Percentiles rank a stretch among this genome's conserved stretches.
Conservation (phyloP, 2,888 invertebrate genomes). For the Eupithecia dodoneata region DNA sequence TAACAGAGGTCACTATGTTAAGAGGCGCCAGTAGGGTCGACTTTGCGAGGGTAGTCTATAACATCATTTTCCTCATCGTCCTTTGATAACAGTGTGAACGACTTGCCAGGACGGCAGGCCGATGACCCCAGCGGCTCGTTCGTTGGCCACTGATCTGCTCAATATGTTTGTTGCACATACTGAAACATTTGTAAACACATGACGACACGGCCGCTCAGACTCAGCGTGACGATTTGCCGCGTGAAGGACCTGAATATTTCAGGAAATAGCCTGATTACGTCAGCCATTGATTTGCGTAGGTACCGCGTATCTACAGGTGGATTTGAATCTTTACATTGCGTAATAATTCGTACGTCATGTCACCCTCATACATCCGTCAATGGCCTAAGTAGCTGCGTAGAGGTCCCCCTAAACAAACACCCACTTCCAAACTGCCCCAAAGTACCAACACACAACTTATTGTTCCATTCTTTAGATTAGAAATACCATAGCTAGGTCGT, state of each 20-base stretch:
- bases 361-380: neutral
- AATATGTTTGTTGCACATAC: slow-evolving; percentile 17
- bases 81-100: slow-evolving; percentile 45
- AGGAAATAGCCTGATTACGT: slow-evolving; percentile 4
- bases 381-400: neutral
- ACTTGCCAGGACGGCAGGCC: slow-evolving; percentile 33
- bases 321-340: neutral
- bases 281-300: neutral
- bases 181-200: slow-evolving; percentile 25
- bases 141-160: slow-evolving; percentile 30
- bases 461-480: neutral
- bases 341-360: neutral
- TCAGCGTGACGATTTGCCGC: neutral
- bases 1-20: slow-evolving; percentile 15
- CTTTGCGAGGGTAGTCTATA: slow-evolving; percentile 41
- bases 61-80: slow-evolving; percentile 56
- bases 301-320: neutral
- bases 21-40: slow-evolving; percentile 14
- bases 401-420: neutral
- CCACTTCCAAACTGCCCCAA: neutral
- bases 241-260: slow-evolving; percentile 6
- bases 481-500: neutral
- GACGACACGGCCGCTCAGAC: slow-evolving; percentile 6
- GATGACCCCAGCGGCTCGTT: slow-evolving; percentile 28
- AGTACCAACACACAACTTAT: neutral